These are phyloP conservation scores for Nasonia oneida DNA, from an alignment of 2,888 invertebrate species.

Conservation along the genomic window DNA sequence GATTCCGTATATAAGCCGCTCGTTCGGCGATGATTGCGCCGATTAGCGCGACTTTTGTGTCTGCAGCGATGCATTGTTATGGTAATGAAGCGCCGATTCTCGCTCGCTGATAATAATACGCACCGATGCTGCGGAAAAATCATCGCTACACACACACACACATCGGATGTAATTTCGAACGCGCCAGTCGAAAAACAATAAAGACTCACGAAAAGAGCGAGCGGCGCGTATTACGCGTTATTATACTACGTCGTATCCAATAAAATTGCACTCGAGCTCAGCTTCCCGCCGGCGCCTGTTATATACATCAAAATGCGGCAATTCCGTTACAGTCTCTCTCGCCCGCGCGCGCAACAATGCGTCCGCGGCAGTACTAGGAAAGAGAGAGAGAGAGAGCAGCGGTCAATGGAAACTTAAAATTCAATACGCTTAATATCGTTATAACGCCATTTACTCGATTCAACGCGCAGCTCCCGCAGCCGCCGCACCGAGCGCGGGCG, in stretches of 20 bases:
- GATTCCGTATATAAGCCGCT: slow-evolving; percentile 57
- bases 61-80: slow-evolving; percentile 56
- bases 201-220: neutral
- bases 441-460: slow-evolving; percentile 50
- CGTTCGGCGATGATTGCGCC: slow-evolving; percentile 60
- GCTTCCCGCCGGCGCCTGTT: neutral
- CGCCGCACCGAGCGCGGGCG: neutral
- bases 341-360: slow-evolving; percentile 32
- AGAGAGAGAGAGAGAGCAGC: neutral
- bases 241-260: neutral
- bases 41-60: slow-evolving; percentile 61
- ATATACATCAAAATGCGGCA: slow-evolving; percentile 38
- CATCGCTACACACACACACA: neutral
- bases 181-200: neutral
- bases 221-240: too few species aligned
- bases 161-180: neutral
- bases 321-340: slow-evolving; percentile 27
- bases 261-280: slow-evolving; percentile 19
- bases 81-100: slow-evolving; percentile 53
- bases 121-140: slow-evolving; percentile 29
- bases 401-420: slow-evolving; percentile 59
- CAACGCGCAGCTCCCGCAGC: neutral
- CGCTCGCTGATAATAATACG: neutral
- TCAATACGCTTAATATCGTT: slow-evolving; percentile 60
- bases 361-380: neutral